Percentiles rank a stretch among this genome's conserved stretches.
phyloP scores from a whole-genome alignment of 2,113 vertebrate genomes.

The Caranx melampygus region DNA sequence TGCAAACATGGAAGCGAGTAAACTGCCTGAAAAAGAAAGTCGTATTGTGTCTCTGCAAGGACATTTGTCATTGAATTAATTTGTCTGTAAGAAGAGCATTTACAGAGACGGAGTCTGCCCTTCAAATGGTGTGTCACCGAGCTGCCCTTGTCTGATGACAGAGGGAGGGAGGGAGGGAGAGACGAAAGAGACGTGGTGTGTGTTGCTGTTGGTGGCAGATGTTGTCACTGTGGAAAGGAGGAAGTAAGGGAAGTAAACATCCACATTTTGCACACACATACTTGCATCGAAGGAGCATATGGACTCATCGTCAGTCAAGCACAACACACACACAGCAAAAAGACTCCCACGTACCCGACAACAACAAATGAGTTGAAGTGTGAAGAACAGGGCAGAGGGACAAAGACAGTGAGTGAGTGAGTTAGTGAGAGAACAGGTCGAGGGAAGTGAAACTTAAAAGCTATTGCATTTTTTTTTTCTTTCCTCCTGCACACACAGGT shows the following conservation, averaged over 20 bases:
- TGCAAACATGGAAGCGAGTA: constrained; percentile 30
- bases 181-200: constrained; percentile 20
- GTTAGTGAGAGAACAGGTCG: not conserved
- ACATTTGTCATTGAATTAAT: constrained; percentile 75
- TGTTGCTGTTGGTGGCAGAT: constrained; percentile 61
- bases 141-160: constrained; percentile 59
- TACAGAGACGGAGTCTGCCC: constrained; percentile 66
- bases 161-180: not conserved
- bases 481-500: constrained; percentile 7
- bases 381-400: constrained; percentile 17
- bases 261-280: constrained; percentile 20
- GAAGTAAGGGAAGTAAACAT: constrained; percentile 48
- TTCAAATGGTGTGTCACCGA: constrained; percentile 67
- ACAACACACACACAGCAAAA: not conserved
- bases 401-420: constrained; percentile 22
- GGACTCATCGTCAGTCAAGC: constrained; percentile 30
- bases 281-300: constrained; percentile 36
- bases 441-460: constrained; percentile 38
- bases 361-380: constrained; percentile 25
- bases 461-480: not conserved
- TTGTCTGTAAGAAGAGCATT: constrained; percentile 54
- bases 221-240: constrained; percentile 54
- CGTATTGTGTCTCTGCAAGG: constrained; percentile 63
- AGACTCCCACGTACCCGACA: not conserved
- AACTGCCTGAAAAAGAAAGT: constrained; percentile 60